These are phyloP conservation scores for Genyomyrus donnyi DNA, from an alignment of 2,113 vertebrate species.

Conservation along the genomic window DNA sequence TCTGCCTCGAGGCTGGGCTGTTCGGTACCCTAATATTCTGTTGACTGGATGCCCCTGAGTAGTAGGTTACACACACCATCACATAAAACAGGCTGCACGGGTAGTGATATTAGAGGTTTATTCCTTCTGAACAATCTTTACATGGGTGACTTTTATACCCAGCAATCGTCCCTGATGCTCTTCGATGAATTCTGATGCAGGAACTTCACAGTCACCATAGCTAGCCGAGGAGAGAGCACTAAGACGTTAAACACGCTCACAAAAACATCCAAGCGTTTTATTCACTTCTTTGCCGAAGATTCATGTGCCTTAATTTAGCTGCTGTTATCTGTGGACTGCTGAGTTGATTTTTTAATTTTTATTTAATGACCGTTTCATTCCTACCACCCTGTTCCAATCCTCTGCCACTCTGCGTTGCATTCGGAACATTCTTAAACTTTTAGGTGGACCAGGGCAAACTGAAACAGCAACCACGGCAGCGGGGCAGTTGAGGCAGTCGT, in stretches of 20 bases:
- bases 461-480: background rate
- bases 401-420: background rate
- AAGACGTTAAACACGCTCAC: background rate
- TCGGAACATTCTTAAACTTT: background rate
- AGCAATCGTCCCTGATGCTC: background rate
- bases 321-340: background rate
- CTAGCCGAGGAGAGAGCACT: background rate
- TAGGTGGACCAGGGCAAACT: background rate
- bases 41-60: background rate
- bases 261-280: background rate
- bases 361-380: background rate
- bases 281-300: background rate
- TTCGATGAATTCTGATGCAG: background rate
- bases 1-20: background rate
- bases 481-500: background rate
- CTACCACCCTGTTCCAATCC: background rate
- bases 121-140: background rate
- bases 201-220: background rate
- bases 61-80: background rate
- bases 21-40: background rate
- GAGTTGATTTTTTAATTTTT: background rate
- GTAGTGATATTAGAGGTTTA: background rate
- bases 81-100: background rate
- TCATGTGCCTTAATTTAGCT: background rate
- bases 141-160: background rate